Evolutionary conservation across 1,140 invertebrate genomes (phyloP).

Genomic region (Neomicropteryx cornuta): DNA sequence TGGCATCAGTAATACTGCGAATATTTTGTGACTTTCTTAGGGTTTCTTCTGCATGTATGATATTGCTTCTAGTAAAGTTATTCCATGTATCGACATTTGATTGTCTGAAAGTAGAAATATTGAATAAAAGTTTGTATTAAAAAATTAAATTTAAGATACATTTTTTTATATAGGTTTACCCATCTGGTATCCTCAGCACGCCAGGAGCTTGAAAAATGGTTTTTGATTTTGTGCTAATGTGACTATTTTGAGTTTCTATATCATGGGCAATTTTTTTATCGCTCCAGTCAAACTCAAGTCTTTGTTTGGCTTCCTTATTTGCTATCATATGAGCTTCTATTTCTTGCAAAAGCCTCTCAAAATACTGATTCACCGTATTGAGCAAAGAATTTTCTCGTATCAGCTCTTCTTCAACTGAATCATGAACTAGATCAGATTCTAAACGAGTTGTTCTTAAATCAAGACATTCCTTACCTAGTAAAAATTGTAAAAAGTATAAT

Average conservation of each 20-base stretch:
- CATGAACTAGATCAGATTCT: slow-evolving; percentile 69
- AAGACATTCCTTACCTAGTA: slow-evolving; percentile 50
- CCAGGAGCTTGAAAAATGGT: slow-evolving; percentile 54
- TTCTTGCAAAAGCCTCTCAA: slow-evolving; percentile 48
- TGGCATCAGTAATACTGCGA: too few species aligned
- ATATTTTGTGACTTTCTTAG: too few species aligned
- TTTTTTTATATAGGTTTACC: too few species aligned
- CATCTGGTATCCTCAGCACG: slow-evolving; percentile 54
- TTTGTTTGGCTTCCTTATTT: slow-evolving; percentile 63
- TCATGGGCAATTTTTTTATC: slow-evolving; percentile 71
- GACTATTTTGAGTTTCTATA: slow-evolving; percentile 51
- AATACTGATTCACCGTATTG: slow-evolving; percentile 48
- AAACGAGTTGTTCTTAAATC: slow-evolving; percentile 62
- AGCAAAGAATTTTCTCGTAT: slow-evolving; percentile 60
- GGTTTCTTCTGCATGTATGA: too few species aligned
- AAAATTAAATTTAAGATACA: too few species aligned
- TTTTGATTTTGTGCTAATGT: slow-evolving; percentile 48
- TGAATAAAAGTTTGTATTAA: too few species aligned
- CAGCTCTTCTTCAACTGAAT: slow-evolving; percentile 72
- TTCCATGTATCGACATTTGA: too few species aligned
- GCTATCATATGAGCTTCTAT: slow-evolving; percentile 61
- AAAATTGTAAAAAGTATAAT: too few species aligned
- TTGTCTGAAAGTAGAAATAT: too few species aligned
- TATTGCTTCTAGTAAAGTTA: too few species aligned
- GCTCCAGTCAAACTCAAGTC: slow-evolving; percentile 77